Conservation (phyloP, 2,113 vertebrate species). For the Gavia stellata region DNA sequence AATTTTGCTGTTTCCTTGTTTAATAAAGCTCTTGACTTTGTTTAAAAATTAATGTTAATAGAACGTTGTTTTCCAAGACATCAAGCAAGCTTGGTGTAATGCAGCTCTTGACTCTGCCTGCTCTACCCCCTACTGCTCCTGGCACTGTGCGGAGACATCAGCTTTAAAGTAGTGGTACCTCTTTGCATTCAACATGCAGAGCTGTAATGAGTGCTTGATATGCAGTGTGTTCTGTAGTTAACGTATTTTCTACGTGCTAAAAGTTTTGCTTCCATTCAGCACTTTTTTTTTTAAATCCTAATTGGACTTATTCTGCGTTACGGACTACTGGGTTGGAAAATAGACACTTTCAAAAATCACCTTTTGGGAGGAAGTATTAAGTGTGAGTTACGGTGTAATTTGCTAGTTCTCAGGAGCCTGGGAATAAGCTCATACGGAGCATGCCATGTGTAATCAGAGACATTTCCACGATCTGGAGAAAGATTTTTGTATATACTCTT, state of each 20-base stretch:
- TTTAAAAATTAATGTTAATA: slow-evolving; percentile 40
- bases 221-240: not conserved
- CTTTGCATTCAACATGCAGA: not conserved
- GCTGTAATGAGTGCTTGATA: not conserved
- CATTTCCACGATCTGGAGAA: not conserved
- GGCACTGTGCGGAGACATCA: not conserved
- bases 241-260: not conserved
- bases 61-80: not conserved
- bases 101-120: not conserved
- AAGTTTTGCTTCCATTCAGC: not conserved
- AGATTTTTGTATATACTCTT: not conserved
- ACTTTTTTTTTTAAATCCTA: not conserved
- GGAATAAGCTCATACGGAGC: not conserved
- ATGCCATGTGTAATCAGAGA: not conserved
- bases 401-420: not conserved
- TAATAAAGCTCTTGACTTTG: slow-evolving; percentile 33
- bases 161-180: not conserved
- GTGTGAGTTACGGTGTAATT: slow-evolving; percentile 12
- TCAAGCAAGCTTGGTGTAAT: not conserved
- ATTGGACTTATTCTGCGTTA: not conserved
- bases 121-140: not conserved
- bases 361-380: not conserved
- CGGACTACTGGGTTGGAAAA: not conserved
- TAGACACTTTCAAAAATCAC: not conserved
- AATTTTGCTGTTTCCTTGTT: slow-evolving; percentile 35